phyloP scores from a whole-genome alignment of 2,888 invertebrate species.

The Lasioglossum villosulum region DNA sequence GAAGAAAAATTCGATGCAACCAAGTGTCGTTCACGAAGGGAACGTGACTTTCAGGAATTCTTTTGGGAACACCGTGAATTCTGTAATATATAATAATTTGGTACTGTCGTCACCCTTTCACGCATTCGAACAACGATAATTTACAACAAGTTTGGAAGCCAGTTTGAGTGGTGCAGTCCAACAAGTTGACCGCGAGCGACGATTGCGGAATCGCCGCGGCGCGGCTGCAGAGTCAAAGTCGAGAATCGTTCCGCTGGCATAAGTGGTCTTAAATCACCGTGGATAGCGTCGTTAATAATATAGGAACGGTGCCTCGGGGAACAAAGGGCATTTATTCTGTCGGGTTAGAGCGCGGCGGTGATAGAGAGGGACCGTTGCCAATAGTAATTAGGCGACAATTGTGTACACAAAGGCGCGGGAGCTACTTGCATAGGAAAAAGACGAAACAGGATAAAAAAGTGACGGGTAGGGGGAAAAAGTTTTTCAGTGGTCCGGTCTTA shows the following conservation, averaged over 20 bases:
- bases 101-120: background rate
- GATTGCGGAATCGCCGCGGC: background rate
- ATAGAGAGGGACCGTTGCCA: background rate
- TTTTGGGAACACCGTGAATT: background rate
- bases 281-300: background rate
- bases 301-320: background rate
- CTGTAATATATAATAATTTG: too few relatives aligned
- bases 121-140: background rate
- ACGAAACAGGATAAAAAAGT: background rate
- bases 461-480: slow-evolving; percentile 10
- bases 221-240: background rate
- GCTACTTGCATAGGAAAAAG: slow-evolving; percentile 31
- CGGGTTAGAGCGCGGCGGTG: background rate
- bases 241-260: background rate
- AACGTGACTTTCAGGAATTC: background rate
- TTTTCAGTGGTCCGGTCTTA: slow-evolving; percentile 54
- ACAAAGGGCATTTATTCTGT: background rate
- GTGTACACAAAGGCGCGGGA: slow-evolving; percentile 28
- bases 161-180: background rate
- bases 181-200: background rate
- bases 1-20: background rate
- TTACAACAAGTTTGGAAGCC: background rate
- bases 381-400: slow-evolving; percentile 19
- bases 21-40: background rate
- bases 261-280: background rate